These are phyloP conservation scores for Hemichromis elongatus DNA, from an alignment of 2,113 vertebrate genomes.

Conservation along the genomic window DNA sequence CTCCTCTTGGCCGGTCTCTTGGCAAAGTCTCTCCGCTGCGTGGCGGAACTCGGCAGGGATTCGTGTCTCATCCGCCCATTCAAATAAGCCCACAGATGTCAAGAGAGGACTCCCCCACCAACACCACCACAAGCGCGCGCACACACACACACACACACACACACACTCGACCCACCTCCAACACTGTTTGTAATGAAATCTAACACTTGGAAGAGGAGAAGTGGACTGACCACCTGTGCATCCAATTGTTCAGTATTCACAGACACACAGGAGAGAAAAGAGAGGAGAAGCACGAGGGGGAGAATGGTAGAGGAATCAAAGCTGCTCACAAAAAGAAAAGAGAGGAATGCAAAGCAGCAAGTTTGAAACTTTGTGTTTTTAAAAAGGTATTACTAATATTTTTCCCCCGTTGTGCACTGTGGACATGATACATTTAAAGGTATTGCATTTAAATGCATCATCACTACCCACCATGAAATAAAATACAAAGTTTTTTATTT, in stretches of 20 bases:
- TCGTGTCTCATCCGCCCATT: slow-evolving; percentile 49
- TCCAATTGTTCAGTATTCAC: slow-evolving; percentile 58
- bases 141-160: neutral
- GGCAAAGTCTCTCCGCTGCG: slow-evolving; percentile 1
- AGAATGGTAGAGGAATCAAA: slow-evolving; percentile 16
- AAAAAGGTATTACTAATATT: neutral
- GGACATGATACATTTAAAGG: neutral
- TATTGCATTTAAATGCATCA: neutral
- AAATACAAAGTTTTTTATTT: neutral
- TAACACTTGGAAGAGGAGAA: slow-evolving; percentile 69
- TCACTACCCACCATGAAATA: neutral
- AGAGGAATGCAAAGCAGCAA: neutral
- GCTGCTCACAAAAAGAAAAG: neutral
- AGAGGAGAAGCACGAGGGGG: slow-evolving; percentile 5
- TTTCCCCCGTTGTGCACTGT: neutral
- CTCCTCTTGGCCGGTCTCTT: neutral
- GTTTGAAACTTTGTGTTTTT: neutral
- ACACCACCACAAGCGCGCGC: slow-evolving; percentile 1
- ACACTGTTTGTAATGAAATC: slow-evolving; percentile 70
- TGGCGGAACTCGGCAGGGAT: slow-evolving; percentile 46
- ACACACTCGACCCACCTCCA: slow-evolving; percentile 59
- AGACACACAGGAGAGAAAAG: slow-evolving; percentile 43
- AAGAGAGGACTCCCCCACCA: slow-evolving; percentile 45
- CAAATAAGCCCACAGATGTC: slow-evolving; percentile 63
- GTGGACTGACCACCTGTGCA: slow-evolving; percentile 69